phyloP scores from a whole-genome alignment of 2,888 invertebrate genomes.

The Anthophora plumipes region DNA sequence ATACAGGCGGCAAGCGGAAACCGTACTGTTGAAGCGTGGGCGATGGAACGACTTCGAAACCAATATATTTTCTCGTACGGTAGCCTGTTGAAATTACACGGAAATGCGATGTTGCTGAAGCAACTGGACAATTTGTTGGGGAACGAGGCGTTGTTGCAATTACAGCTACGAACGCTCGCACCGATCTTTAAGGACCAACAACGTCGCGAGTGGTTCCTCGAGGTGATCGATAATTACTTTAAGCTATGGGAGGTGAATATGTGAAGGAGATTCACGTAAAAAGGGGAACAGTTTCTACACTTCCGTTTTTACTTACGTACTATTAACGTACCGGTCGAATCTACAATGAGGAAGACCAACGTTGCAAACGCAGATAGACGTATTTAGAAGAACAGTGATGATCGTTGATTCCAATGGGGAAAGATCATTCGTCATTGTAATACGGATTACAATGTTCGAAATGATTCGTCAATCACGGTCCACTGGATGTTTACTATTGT shows the following conservation, averaged over 20 bases:
- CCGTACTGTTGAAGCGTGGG: conserved; percentile 91
- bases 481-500: conserved; percentile 38
- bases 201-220: conserved; percentile 92
- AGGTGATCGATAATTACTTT: conserved; percentile 95
- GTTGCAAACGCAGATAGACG: neutral
- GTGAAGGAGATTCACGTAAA: conserved; percentile 84
- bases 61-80: conserved; percentile 93
- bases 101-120: conserved; percentile 90
- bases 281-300: conserved; percentile 9
- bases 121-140: conserved; percentile 90
- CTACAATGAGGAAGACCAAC: conserved; percentile 7
- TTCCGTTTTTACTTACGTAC: conserved; percentile 17
- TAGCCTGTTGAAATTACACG: conserved; percentile 92
- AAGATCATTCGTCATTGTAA: conserved; percentile 11
- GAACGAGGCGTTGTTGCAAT: conserved; percentile 93
- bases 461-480: conserved; percentile 32
- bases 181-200: conserved; percentile 92
- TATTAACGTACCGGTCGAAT: conserved; percentile 9
- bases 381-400: conserved; percentile 2
- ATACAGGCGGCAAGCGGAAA: conserved; percentile 91
- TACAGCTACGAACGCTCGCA: conserved; percentile 92
- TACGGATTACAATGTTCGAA: conserved; percentile 17
- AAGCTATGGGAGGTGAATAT: conserved; percentile 96
- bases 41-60: conserved; percentile 88
- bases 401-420: conserved; percentile 26